Conservation (phyloP, 2,113 vertebrate genomes). For the Daboia siamensis region DNA sequence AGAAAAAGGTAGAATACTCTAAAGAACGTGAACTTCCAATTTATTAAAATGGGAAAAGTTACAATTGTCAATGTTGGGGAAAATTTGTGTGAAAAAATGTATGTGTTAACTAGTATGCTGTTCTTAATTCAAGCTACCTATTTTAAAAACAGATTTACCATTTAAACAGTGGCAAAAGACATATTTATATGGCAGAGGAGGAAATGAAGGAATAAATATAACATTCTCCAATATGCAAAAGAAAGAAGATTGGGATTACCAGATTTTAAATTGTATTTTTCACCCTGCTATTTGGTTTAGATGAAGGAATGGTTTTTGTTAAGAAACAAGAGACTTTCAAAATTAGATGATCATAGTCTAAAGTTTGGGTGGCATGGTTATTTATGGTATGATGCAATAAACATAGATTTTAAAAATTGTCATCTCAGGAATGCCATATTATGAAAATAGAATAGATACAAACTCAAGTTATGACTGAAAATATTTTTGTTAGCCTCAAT, state of each 20-base stretch:
- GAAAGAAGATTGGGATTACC: background rate
- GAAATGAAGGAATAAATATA: background rate
- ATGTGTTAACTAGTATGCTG: background rate
- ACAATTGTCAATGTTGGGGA: background rate
- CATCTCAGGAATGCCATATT: background rate
- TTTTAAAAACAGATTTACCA: background rate
- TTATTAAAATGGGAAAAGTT: background rate
- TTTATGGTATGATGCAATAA: background rate
- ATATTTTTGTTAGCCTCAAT: background rate
- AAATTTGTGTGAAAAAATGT: background rate
- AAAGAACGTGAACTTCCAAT: background rate
- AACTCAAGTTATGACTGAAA: background rate
- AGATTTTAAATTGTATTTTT: background rate
- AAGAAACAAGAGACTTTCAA: background rate
- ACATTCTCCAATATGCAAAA: background rate
- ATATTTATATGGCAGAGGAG: background rate
- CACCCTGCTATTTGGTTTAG: background rate
- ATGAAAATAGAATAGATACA: background rate
- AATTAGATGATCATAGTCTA: background rate
- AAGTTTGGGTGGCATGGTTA: background rate
- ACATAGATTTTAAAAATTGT: background rate
- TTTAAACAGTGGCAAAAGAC: background rate
- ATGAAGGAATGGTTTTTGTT: background rate
- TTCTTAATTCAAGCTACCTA: background rate
- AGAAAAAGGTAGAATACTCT: background rate